These are phyloP conservation scores for Tamias sibiricus DNA, from an alignment of 2,113 vertebrate genomes.

Conservation along the genomic window DNA sequence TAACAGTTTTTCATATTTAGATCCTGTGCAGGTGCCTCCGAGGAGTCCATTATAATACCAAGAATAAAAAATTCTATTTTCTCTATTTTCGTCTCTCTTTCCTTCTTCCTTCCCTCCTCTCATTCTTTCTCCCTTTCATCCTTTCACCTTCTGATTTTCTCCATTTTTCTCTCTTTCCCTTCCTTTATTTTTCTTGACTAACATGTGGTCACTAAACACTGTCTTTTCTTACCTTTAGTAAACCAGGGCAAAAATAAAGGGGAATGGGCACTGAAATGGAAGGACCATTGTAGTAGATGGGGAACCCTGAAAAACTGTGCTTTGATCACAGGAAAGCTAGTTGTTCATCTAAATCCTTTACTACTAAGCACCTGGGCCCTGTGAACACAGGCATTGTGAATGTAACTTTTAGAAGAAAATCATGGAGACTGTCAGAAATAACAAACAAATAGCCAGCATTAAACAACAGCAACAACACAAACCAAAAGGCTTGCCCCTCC, in stretches of 20 bases:
- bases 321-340: not conserved
- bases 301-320: not conserved
- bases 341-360: constrained; percentile 40
- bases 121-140: not conserved
- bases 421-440: constrained; percentile 54
- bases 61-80: not conserved
- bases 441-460: not conserved
- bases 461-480: not conserved
- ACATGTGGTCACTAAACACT: constrained; percentile 4
- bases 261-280: not conserved
- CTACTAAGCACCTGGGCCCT: not conserved
- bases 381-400: not conserved
- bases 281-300: not conserved
- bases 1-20: not conserved
- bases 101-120: not conserved
- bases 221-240: not conserved
- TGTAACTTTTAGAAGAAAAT: constrained; percentile 53
- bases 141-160: accelerated
- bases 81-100: not conserved
- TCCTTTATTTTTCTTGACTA: constrained; percentile 3
- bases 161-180: not conserved
- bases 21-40: not conserved
- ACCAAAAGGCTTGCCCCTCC: not conserved
- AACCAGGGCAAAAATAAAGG: constrained; percentile 23
- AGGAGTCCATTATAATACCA: not conserved